A percentile compares a stretch with the other conserved stretches of the same genome.
phyloP scores from a whole-genome alignment of 2,888 invertebrate genomes.

The Pachymerium ferrugineum region DNA sequence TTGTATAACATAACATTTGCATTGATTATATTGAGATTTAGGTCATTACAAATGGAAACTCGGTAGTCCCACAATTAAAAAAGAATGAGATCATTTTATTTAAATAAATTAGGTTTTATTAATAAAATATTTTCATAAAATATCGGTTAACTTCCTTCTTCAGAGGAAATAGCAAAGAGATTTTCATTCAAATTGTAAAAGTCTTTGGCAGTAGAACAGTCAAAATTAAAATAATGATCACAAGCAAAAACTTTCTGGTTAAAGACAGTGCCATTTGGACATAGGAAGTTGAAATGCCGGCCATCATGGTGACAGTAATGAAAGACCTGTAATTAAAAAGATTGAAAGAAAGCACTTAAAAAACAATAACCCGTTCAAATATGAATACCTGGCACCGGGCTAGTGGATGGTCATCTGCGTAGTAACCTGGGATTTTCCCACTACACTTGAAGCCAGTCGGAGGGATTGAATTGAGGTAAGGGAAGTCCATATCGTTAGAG shows the following conservation, averaged over 20 bases:
- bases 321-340: conserved; percentile 31
- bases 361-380: neutral
- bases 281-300: conserved; percentile 34
- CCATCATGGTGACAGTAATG: conserved; percentile 36
- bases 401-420: conserved; percentile 33
- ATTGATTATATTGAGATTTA: no score
- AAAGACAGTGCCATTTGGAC: conserved; percentile 34
- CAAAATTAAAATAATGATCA: conserved; percentile 35
- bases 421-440: conserved; percentile 32
- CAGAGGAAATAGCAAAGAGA: conserved; percentile 20
- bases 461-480: conserved; percentile 30
- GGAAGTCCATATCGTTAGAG: conserved; percentile 23
- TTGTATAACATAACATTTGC: no score
- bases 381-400: conserved; percentile 33
- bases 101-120: neutral
- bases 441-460: conserved; percentile 31
- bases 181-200: conserved; percentile 34
- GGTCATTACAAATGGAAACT: no score
- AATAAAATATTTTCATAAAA: no score
- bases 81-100: neutral
- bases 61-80: no score
- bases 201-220: conserved; percentile 34
- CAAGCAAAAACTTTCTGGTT: conserved; percentile 35
- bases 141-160: conserved; percentile 29
- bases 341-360: neutral